Conservation (phyloP, 2,888 invertebrate species). For the Argyresthia goedartella region DNA sequence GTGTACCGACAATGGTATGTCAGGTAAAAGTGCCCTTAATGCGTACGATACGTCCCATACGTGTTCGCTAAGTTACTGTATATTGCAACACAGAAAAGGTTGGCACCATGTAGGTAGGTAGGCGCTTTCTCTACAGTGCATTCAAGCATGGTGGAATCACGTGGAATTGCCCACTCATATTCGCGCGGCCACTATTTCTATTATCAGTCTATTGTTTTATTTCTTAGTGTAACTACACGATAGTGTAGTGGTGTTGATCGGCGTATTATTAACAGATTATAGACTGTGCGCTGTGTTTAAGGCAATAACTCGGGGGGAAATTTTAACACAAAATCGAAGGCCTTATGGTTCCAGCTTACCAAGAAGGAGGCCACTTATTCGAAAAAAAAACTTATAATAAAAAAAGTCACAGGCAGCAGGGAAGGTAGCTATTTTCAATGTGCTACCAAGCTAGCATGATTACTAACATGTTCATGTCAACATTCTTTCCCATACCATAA, state of each 20-base stretch:
- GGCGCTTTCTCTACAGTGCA: slow-evolving; percentile 49
- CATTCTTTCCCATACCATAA: neutral
- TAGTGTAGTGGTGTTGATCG: no score
- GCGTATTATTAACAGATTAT: no score
- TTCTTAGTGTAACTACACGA: slow-evolving; percentile 10
- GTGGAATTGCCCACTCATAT: neutral
- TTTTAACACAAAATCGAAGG: no score
- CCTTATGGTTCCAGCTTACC: no score
- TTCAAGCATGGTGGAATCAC: slow-evolving; percentile 38
- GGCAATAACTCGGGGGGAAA: no score
- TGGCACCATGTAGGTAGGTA: slow-evolving; percentile 1
- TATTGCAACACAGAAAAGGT: slow-evolving; percentile 11
- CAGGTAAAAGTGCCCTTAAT: slow-evolving; percentile 23
- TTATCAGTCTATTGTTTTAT: slow-evolving; percentile 28
- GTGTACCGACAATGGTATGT: slow-evolving; percentile 11
- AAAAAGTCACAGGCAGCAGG: no score
- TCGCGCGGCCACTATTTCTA: slow-evolving; percentile 27
- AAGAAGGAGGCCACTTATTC: no score
- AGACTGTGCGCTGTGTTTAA: no score
- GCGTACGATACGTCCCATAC: slow-evolving; percentile 10
- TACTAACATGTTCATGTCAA: neutral
- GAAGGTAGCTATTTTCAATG: neutral
- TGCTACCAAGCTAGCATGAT: neutral
- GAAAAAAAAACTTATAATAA: no score
- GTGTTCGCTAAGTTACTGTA: slow-evolving; percentile 9